Base-by-base conservation (phyloP, 2,797 vertebrate species). In the Sparus aurata region DNA sequence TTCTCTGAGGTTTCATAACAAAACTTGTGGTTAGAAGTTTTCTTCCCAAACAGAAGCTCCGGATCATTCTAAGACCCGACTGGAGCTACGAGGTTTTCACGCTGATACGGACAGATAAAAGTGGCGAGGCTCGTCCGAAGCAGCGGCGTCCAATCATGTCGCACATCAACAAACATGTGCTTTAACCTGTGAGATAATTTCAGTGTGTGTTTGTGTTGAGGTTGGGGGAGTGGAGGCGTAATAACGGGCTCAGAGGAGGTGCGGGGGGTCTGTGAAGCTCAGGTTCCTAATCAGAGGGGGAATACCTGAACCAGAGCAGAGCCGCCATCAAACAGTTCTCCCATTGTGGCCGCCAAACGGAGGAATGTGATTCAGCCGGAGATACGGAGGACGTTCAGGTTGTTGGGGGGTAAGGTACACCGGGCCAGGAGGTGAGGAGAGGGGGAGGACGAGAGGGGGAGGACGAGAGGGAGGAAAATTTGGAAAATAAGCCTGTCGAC, bases 331-430 rank as follows among this genome's bases (percentile, higher is more conserved):
- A 93, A 95, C 95, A 95, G 94, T 92, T 90, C 85, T 71, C 68
- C 89, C 91, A 87, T 95, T 95, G 95, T 95, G 86, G 90, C 79
- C 23, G 58, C 73, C 72, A 30, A 81, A 80, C 79, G 65, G 55
- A 90, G 94, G 94, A 95, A 95, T 95, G 92, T 20, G 93, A 95
- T 95, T 93, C 81, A 79, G 89, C 83, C 83, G 38, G 64, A 94
- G 95, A 95, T 94, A 94, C 59, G 5, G 57, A 46, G 78, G 52
- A 55, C 15, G 41, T 15, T 58, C 34, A 75, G 91, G 83, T 25
- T 69, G 71, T 55, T 41, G 79, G 77, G 67, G 80, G 68, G 65
- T 76, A 79, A 89, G 86, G 90, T 86, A 87, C 79, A 86, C 82
- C 75, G 9, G 77, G 82, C 77, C 64, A 54, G 86, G 77, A 77